Conservation (phyloP, 2,888 invertebrate genomes). For the Dryobotodes eremita region DNA sequence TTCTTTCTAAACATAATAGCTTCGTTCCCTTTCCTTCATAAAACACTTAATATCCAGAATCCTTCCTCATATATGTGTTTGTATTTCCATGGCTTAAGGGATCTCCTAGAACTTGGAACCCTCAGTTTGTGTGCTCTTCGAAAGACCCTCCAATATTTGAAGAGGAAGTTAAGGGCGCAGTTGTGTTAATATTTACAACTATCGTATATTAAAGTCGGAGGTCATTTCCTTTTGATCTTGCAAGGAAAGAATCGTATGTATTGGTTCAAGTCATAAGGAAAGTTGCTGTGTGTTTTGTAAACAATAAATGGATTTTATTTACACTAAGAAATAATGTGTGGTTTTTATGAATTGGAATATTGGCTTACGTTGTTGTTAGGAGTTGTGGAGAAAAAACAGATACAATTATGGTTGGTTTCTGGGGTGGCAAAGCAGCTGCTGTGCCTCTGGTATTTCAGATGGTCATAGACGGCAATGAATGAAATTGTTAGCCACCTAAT, state of each 20-base stretch:
- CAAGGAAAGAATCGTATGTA: slow-evolving; percentile 11
- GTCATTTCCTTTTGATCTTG: slow-evolving; percentile 27
- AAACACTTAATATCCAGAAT: slow-evolving; percentile 12
- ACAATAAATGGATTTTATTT: slow-evolving; percentile 11
- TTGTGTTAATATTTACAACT: slow-evolving; percentile 54
- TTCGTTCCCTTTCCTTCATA: neutral
- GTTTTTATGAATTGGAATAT: neutral
- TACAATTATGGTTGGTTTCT: neutral
- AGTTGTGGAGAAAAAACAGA: neutral
- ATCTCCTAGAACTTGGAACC: slow-evolving; percentile 44
- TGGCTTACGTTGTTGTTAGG: neutral
- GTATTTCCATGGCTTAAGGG: slow-evolving; percentile 50
- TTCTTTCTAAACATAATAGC: too few relatives aligned
- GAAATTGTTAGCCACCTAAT: neutral
- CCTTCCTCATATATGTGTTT: slow-evolving; percentile 43
- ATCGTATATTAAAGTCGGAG: slow-evolving; percentile 14
- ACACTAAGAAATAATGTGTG: neutral
- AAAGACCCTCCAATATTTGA: slow-evolving; percentile 54
- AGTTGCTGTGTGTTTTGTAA: neutral
- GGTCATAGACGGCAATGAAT: neutral
- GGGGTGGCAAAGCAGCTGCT: neutral
- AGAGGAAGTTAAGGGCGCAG: slow-evolving; percentile 38
- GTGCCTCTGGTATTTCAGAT: neutral
- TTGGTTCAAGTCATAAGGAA: neutral
- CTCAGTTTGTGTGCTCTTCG: slow-evolving; percentile 50